Evolutionary conservation across 2,797 vertebrate genomes (phyloP).

Genomic region (Todus mexicanus): DNA sequence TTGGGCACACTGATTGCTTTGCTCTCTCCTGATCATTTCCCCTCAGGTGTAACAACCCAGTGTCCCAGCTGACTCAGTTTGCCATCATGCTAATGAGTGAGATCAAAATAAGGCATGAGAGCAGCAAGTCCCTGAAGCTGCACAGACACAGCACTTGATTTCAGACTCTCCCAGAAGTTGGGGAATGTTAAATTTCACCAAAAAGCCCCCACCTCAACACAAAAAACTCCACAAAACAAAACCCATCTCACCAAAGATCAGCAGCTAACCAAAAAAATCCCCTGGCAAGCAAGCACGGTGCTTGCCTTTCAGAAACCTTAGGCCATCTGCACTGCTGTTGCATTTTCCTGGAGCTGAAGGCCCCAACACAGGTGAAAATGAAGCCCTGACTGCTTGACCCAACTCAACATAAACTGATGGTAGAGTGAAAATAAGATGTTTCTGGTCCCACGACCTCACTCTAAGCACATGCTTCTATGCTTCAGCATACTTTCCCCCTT

Average conservation of each 20-base stretch:
- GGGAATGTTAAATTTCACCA: background rate
- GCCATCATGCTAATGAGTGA: background rate
- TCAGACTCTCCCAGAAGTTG: background rate
- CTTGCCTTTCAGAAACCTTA: background rate
- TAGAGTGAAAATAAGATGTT: background rate
- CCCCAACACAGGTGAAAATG: fast-evolving
- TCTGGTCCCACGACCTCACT: background rate
- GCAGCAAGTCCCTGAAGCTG: fast-evolving
- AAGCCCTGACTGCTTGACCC: background rate
- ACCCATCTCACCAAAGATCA: background rate
- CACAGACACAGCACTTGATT: background rate
- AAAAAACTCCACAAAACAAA: background rate
- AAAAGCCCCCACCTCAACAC: too few species aligned
- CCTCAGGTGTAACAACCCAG: background rate
- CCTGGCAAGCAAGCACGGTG: background rate
- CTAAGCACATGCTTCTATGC: background rate
- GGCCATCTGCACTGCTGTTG: too few species aligned
- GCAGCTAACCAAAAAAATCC: background rate
- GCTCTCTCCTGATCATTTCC: background rate
- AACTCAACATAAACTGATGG: fast-evolving
- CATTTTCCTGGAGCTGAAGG: background rate
- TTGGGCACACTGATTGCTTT: fast-evolving
- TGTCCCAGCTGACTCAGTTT: background rate
- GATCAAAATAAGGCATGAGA: fast-evolving
- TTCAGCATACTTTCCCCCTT: background rate